Conservation (phyloP, 1,140 invertebrate species). For the Ips typographus region DNA sequence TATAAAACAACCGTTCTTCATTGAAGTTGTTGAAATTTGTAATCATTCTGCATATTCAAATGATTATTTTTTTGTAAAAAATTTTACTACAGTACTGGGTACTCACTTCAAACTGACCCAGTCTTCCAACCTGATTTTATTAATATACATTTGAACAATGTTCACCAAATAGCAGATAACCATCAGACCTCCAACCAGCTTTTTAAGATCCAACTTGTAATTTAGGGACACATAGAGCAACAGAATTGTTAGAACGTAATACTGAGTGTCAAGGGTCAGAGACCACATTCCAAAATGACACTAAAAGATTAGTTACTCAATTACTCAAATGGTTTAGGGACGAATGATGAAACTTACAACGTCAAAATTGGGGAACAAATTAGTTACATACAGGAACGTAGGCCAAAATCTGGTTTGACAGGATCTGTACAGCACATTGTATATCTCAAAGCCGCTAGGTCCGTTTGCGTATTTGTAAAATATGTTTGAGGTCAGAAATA, state of each 20-base stretch:
- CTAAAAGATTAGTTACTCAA: conserved; percentile 6
- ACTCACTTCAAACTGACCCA: conserved; percentile 12
- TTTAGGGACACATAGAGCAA: conserved; percentile 13
- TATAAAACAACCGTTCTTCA: not conserved
- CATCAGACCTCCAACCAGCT: not conserved
- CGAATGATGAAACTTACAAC: not conserved
- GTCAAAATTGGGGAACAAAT: not conserved
- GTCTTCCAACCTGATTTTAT: not conserved
- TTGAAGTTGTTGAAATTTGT: not conserved
- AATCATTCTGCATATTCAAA: not conserved
- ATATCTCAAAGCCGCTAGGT: not conserved
- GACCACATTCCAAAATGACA: conserved; percentile 19
- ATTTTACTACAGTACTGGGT: not conserved
- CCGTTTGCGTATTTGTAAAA: not conserved
- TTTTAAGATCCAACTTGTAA: conserved; percentile 4
- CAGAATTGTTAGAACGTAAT: not conserved
- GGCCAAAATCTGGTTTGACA: not conserved
- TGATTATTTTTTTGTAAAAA: not conserved
- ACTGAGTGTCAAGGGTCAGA: conserved; percentile 8
- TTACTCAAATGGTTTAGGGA: not conserved
- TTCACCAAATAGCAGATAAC: not conserved
- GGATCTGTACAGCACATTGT: not conserved
- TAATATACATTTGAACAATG: not conserved
- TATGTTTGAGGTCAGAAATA: not conserved
- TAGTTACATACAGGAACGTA: not conserved